Percentiles rank a stretch among this genome's conserved stretches.
phyloP scores from a whole-genome alignment of 2,797 vertebrate species.

The Sebastes glaucus region DNA sequence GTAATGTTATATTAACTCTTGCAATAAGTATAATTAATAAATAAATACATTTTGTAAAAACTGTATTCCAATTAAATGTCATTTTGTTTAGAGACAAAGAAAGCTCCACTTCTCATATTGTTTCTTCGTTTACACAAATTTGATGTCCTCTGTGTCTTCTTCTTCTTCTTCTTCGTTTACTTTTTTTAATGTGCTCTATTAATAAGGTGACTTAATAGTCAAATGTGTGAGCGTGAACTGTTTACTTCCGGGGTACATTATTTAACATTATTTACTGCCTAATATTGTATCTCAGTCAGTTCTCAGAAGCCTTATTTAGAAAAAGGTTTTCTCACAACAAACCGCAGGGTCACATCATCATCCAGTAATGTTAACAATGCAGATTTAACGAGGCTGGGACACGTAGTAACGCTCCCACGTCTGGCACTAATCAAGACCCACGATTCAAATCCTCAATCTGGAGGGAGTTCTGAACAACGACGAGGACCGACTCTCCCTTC shows the following conservation, averaged over 20 bases:
- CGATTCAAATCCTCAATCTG: not conserved
- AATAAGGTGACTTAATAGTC: not conserved
- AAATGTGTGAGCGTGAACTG: not conserved
- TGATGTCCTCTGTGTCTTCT: not conserved
- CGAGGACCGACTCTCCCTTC: no score
- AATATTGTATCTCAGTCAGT: not conserved
- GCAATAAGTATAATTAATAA: no score
- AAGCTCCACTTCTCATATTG: no score
- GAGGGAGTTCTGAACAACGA: no score
- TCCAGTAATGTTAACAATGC: constrained; percentile 15
- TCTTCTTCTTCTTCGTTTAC: no score
- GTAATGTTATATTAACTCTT: no score
- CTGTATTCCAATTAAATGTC: no score
- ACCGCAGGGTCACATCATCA: not conserved
- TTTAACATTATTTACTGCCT: not conserved
- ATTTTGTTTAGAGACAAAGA: no score
- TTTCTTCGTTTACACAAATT: no score
- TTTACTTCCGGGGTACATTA: not conserved
- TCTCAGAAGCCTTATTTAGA: not conserved
- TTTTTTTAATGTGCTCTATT: not conserved
- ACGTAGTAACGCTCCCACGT: constrained; percentile 12
- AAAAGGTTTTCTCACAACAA: not conserved
- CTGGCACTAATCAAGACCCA: not conserved
- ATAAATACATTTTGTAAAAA: no score
- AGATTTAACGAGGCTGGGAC: not conserved